Evolutionary conservation across 2,888 invertebrate species (phyloP).

Genomic region (Galerucella pusilla): DNA sequence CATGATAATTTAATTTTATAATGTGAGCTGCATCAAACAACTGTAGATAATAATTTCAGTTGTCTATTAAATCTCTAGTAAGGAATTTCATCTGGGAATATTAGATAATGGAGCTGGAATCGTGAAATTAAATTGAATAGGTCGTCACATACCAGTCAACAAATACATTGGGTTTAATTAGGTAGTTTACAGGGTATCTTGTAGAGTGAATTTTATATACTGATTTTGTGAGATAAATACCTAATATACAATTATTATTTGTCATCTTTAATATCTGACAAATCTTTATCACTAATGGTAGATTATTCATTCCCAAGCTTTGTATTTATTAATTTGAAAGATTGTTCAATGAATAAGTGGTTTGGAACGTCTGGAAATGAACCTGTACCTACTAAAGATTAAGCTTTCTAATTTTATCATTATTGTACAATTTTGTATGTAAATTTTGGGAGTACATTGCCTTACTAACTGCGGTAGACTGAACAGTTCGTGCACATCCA

Average conservation of each 20-base stretch:
- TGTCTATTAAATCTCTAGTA: slow-evolving; percentile 30
- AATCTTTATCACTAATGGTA: too few relatives aligned
- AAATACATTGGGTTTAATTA: slow-evolving; percentile 41
- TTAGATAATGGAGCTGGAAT: slow-evolving; percentile 28
- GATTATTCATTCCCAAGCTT: too few relatives aligned
- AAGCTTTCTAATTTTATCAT: background rate
- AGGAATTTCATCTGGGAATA: slow-evolving; percentile 30
- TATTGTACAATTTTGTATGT: slow-evolving; percentile 22
- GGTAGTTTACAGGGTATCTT: slow-evolving; percentile 10
- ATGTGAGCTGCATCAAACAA: too few relatives aligned
- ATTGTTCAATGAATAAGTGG: background rate
- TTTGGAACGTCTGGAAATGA: background rate
- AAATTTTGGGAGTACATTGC: slow-evolving; percentile 18
- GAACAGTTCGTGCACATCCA: slow-evolving; percentile 38
- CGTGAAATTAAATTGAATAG: slow-evolving; percentile 28
- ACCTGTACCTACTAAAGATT: background rate
- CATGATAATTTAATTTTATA: too few relatives aligned
- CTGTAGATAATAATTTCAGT: background rate
- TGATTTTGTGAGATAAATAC: too few relatives aligned
- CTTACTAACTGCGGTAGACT: slow-evolving; percentile 25
- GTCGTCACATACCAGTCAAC: slow-evolving; percentile 39
- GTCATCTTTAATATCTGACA: too few relatives aligned
- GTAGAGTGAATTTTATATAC: too few relatives aligned
- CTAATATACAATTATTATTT: too few relatives aligned
- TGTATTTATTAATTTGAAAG: background rate